A percentile compares a stretch with the other conserved stretches of the same genome.
Evolutionary conservation across 2,797 vertebrate species (phyloP).

Genomic region (Myripristis jacobus): DNA sequence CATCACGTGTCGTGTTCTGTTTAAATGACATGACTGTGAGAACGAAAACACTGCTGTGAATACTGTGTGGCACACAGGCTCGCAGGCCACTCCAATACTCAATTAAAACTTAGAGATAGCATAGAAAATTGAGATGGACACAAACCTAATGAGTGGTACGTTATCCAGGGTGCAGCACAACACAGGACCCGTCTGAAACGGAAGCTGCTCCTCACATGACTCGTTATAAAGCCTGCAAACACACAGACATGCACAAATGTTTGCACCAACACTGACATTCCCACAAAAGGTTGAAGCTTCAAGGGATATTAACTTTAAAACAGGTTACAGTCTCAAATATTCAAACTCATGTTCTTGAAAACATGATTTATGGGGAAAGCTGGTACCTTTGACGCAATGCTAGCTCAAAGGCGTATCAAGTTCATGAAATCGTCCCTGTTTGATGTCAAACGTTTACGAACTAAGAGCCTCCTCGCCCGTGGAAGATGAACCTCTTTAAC

Average conservation of each 20-base stretch:
- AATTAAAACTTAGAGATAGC: not conserved
- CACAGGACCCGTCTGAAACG: constrained; percentile 74
- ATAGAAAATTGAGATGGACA: not conserved
- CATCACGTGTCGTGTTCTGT: not conserved
- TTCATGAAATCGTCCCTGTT: not conserved
- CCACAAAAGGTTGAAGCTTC: not conserved
- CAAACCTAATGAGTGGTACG: constrained; percentile 89
- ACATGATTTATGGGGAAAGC: not conserved
- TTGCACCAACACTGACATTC: not conserved
- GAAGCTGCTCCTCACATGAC: constrained; percentile 82
- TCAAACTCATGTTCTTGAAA: not conserved
- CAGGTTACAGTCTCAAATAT: not conserved
- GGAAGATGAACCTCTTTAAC: not conserved
- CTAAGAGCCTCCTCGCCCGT: not conserved
- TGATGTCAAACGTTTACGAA: not conserved
- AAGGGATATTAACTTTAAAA: not conserved
- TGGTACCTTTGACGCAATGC: not conserved
- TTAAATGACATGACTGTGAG: not conserved
- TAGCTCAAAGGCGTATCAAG: not conserved
- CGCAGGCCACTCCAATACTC: not conserved
- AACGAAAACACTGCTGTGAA: not conserved
- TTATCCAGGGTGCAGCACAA: constrained; percentile 88
- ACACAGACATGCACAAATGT: constrained; percentile 21
- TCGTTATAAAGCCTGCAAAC: constrained; percentile 87
- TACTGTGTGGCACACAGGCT: not conserved